phyloP scores from a whole-genome alignment of 2,797 vertebrate genomes.

The Paguma larvata region DNA sequence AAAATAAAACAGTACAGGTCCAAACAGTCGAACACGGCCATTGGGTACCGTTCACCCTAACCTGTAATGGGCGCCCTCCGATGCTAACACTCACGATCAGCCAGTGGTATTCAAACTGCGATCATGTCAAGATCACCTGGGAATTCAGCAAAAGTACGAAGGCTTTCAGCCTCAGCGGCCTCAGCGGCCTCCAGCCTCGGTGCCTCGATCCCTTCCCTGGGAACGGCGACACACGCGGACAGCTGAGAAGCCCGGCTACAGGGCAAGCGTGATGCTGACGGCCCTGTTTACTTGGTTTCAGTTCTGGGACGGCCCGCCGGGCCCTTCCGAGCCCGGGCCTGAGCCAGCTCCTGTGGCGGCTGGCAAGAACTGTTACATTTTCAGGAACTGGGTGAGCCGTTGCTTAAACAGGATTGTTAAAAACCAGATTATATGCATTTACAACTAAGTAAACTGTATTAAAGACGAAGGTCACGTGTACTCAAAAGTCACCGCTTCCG shows the following conservation, averaged over 20 bases:
- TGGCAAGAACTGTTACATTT: not conserved
- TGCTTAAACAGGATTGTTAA: not conserved
- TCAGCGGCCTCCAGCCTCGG: not conserved
- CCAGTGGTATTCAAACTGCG: not conserved
- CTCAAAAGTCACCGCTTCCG: not conserved
- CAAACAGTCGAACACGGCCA: not conserved
- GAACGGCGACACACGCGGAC: rapidly evolving
- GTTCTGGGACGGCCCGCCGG: too few species aligned
- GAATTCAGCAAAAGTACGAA: not conserved
- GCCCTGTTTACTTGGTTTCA: not conserved
- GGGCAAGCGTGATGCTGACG: rapidly evolving
- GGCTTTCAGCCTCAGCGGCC: too few species aligned
- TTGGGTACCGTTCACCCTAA: not conserved
- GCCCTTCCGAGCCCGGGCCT: rapidly evolving
- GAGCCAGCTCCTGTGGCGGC: rapidly evolving
- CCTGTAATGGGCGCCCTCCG: not conserved
- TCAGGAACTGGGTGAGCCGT: not conserved
- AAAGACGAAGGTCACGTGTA: not conserved
- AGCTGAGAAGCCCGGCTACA: not conserved
- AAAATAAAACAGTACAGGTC: not conserved
- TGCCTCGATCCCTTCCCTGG: too few species aligned
- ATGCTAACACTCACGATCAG: not conserved
- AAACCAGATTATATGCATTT: not conserved
- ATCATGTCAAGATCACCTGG: not conserved
- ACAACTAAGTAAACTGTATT: not conserved